Percentiles rank a stretch among this genome's conserved stretches.
These are phyloP conservation scores for Patella pellucida DNA, from an alignment of 2,888 invertebrate genomes.

Conservation along the genomic window DNA sequence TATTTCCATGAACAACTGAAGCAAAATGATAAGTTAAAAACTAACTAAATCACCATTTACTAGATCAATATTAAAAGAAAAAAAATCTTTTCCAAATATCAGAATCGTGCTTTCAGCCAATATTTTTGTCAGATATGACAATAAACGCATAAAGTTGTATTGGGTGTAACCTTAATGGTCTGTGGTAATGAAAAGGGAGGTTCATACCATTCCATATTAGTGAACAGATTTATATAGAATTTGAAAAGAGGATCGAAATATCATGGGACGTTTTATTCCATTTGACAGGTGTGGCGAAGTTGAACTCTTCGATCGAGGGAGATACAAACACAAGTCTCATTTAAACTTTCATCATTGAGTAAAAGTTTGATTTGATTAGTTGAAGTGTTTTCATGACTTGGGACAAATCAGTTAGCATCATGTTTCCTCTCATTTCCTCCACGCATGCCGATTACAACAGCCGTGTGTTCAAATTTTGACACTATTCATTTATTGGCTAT, in stretches of 20 bases:
- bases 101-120: not conserved
- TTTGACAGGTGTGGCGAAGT: conserved; percentile 18
- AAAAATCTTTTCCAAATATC: not conserved
- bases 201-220: not conserved
- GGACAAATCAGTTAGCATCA: conserved; percentile 12
- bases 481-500: conserved; percentile 9
- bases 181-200: not conserved
- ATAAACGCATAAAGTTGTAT: not conserved
- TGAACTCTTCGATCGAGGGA: conserved; percentile 13
- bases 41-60: too few species aligned
- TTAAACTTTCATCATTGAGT: conserved; percentile 14
- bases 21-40: too few species aligned
- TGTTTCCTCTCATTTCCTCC: conserved; percentile 24
- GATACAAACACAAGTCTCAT: conserved; percentile 19
- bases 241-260: not conserved
- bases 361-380: conserved; percentile 27
- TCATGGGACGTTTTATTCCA: not conserved
- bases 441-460: conserved; percentile 22
- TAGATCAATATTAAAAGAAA: too few species aligned
- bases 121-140: not conserved
- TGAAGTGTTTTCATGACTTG: conserved; percentile 6
- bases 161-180: not conserved
- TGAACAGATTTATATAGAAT: not conserved
- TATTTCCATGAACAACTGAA: too few species aligned
- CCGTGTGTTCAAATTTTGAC: conserved; percentile 4